Evolutionary conservation across 1,140 invertebrate genomes (phyloP), one percentile per base, ranked within the genome.

Genomic region (Ceratina australensis): DNA sequence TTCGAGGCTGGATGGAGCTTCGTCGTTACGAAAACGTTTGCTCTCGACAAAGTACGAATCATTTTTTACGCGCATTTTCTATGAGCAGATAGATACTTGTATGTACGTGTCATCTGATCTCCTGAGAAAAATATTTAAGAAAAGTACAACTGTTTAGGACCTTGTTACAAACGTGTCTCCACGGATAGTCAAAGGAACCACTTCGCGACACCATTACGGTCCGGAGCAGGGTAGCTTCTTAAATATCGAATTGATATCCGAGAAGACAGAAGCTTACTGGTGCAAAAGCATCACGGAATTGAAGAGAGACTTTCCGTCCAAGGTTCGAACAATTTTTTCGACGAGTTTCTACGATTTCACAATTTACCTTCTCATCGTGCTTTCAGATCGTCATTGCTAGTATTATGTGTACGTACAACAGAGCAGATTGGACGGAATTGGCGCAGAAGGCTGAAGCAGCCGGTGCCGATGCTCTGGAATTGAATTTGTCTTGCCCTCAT

Each of bases 171-270:
- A 99, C 92, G 97, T 99, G 0, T 99, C 98, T 2, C 99, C 99
- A 0, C 94, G 99, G 76, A 99, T 99, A 81, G 95, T 99, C 0
- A 94, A 97, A 78, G 98, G 98, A 16, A 96, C 96, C 5, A 99
- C 98, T 0, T 97, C 97, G 3, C 96, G 98, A 20, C 95, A 98
- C 80, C 93, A 95, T 85, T 99, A 95, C 91, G 98, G 98, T 0
- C 99, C 99, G 0, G 97, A 97, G 63, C 98, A 99, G 93, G 95
- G 97, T 3, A 95, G 97, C 7, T 99, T 99, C 91, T 92, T 99
- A 0, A 99, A 99, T 89, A 99, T 99, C 81, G 99, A 99, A 92
- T 92, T 99, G 2, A 99, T 99, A 89, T 99, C 98, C 15, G 99
- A 99, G 93, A 99, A 99, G 92, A 96, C 96, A 13, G 95, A 95